These are phyloP conservation scores for Centruroides sculpturatus DNA, from an alignment of 1,140 invertebrate genomes.

Conservation along the genomic window DNA sequence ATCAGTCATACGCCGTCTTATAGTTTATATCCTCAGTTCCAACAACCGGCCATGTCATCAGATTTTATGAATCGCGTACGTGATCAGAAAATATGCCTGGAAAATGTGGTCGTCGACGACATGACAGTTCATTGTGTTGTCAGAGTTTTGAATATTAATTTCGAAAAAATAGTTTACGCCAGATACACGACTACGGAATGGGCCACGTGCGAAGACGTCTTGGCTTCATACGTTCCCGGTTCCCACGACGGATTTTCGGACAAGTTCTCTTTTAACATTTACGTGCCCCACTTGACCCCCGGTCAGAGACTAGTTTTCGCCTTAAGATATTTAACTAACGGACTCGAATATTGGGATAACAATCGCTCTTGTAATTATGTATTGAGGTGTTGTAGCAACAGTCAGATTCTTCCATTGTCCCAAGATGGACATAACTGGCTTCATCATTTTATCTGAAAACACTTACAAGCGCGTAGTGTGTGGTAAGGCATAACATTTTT, in stretches of 20 bases:
- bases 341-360: slow-evolving; percentile 79
- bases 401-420: too few species aligned
- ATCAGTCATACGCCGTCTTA: background rate
- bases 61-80: slow-evolving; percentile 65
- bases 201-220: slow-evolving; percentile 62
- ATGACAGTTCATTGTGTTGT: slow-evolving; percentile 63
- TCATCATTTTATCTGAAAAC: too few species aligned
- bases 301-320: slow-evolving; percentile 66
- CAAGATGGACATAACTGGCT: too few species aligned
- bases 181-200: slow-evolving; percentile 75
- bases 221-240: slow-evolving; percentile 60
- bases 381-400: slow-evolving; percentile 44
- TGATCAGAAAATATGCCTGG: slow-evolving; percentile 57
- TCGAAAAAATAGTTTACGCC: slow-evolving; percentile 75
- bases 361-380: slow-evolving; percentile 70
- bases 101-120: slow-evolving; percentile 60
- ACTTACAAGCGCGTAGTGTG: too few species aligned
- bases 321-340: slow-evolving; percentile 62
- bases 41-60: slow-evolving; percentile 55
- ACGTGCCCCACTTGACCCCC: slow-evolving; percentile 20
- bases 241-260: slow-evolving; percentile 89
- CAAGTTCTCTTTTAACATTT: slow-evolving; percentile 58
- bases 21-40: slow-evolving; percentile 63
- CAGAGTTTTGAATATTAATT: slow-evolving; percentile 76
- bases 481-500: too few species aligned